phyloP scores from a whole-genome alignment of 2,113 vertebrate species.

The Columba livia region DNA sequence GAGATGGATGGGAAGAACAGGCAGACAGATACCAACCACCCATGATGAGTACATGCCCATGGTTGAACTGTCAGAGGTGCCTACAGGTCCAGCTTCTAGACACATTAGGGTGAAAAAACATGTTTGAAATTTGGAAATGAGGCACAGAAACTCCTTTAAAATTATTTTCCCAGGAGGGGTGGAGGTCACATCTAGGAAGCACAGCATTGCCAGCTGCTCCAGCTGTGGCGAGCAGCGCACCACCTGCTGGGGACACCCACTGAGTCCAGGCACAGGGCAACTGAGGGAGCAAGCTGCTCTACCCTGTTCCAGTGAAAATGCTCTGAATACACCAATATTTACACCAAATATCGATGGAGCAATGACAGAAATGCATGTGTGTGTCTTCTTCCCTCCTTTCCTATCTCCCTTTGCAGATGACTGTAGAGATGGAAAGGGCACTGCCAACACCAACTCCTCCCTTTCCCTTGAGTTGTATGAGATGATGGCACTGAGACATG shows the following conservation, averaged over 20 bases:
- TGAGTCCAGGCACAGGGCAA: not conserved
- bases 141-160: not conserved
- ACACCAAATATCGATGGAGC: not conserved
- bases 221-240: rapidly evolving
- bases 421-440: not conserved
- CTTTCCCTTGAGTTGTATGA: not conserved
- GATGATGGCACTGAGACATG: not conserved
- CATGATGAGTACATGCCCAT: rapidly evolving
- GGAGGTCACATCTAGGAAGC: not conserved
- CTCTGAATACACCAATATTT: not conserved
- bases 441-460: not conserved
- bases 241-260: not conserved
- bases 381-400: not conserved
- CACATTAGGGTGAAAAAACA: not conserved
- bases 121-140: not conserved
- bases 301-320: not conserved
- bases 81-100: not conserved
- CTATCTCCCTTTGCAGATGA: not conserved
- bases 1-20: not conserved
- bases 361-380: not conserved
- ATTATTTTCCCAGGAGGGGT: not conserved
- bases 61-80: not conserved
- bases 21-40: not conserved
- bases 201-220: not conserved
- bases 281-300: not conserved